Evolutionary conservation across 1,140 invertebrate species (phyloP), one percentile per base, ranked within the genome.

Genomic region (Arion vulgaris): DNA sequence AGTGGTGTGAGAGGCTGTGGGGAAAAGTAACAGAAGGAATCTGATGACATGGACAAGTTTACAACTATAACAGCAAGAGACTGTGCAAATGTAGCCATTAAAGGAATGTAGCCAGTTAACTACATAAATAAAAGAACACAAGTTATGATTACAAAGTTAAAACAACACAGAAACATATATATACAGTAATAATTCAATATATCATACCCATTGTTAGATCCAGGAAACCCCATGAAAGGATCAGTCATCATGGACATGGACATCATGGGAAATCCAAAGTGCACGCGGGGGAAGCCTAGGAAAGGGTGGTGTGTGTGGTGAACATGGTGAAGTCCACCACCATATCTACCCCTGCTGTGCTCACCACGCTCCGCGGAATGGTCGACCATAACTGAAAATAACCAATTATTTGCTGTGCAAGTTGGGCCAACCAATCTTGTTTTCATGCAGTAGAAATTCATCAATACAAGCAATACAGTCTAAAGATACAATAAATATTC

Each of bases 231-330:
- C 38, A 75, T 45, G 73, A 75, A 75, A 49, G 73, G 73, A 75
- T 75, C 73, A 51, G 49, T 34, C 73, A 75, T 75, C 45, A 53
- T 34, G 5, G 49, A 53, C 41, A 53, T 34, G 13, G 49, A 53
- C 73, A 75, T 75, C 41, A 53, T 51, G 28, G 49, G 49, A 53
- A 51, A 51, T 23, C 73, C 73, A 75, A 75, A 75, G 73, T 75
- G 73, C 39, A 75, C 73, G 36, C 73, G 73, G 2, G 73, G 73
- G 45, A 75, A 75, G 73, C 38, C 73, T 28, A 75, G 73, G 45
- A 75, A 75, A 51, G 73, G 73, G 45, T 75, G 73, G 41, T 75
- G 73, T n/a, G 73, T 75, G 45, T 75, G 73, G 45, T 75, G 73
- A 23, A 75, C 34, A 15, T 75, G 73, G 53, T 57, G 53, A 19